Evolutionary conservation across 2,113 vertebrate species (phyloP).

Genomic region (Microcebus ravelobensis): DNA sequence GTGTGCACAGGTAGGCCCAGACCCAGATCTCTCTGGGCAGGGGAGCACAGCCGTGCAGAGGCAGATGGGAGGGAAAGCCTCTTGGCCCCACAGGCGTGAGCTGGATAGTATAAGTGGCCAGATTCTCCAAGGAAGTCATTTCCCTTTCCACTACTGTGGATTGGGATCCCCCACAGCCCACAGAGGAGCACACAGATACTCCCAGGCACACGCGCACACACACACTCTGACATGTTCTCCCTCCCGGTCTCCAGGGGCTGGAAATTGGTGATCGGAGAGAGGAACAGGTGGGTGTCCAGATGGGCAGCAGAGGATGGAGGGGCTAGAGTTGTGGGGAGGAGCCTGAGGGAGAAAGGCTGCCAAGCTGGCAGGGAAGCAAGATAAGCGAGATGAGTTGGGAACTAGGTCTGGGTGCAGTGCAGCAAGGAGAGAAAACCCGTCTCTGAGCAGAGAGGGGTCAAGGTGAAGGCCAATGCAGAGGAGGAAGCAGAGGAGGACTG

Average conservation of each 20-base stretch:
- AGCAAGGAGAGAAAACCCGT: not conserved
- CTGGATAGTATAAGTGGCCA: not conserved
- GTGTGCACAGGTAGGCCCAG: not conserved
- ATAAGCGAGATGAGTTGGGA: not conserved
- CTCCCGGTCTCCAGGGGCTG: not conserved
- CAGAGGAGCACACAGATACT: not conserved
- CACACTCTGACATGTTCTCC: not conserved
- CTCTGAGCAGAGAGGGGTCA: not conserved
- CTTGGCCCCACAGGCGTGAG: no score
- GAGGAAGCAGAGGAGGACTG: not conserved
- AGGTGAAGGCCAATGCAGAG: not conserved
- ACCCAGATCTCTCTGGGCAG: not conserved
- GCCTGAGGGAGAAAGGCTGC: not conserved
- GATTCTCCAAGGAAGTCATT: not conserved
- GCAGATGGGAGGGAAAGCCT: not conserved
- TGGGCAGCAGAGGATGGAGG: not conserved
- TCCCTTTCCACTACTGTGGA: not conserved
- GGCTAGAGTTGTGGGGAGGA: not conserved
- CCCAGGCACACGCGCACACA: not conserved
- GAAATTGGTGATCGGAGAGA: not conserved
- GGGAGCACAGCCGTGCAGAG: not conserved
- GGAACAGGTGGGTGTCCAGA: constrained; percentile 29
- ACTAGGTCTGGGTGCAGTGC: not conserved
- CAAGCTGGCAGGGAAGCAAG: not conserved
- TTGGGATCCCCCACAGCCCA: not conserved